Percentiles rank a stretch among this genome's conserved stretches.
These are phyloP conservation scores for Himalopsyche kuldschensis DNA, from an alignment of 2,888 invertebrate species.

Conservation along the genomic window DNA sequence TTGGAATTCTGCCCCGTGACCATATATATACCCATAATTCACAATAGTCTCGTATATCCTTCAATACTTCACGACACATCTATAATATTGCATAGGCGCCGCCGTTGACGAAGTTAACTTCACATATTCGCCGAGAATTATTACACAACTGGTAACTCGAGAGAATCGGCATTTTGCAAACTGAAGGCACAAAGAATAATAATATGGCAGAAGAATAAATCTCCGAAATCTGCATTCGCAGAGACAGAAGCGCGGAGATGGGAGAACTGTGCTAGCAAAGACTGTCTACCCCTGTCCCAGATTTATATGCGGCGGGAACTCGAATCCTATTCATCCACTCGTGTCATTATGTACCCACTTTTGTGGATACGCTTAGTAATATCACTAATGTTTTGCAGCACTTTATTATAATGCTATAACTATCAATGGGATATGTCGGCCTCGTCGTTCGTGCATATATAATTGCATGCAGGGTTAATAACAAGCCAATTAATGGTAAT, in stretches of 20 bases:
- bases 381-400: neutral
- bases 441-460: too few relatives aligned
- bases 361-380: neutral
- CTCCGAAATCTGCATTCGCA: neutral
- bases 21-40: too few relatives aligned
- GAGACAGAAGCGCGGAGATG: neutral
- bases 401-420: neutral
- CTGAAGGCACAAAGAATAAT: neutral
- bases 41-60: too few relatives aligned
- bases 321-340: neutral
- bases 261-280: neutral
- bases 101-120: neutral
- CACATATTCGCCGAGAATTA: neutral
- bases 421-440: too few relatives aligned
- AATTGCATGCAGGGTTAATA: too few relatives aligned
- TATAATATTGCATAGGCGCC: too few relatives aligned
- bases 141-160: neutral
- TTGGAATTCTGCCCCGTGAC: too few relatives aligned
- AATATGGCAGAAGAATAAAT: neutral
- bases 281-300: neutral
- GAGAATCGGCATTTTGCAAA: neutral
- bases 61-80: too few relatives aligned
- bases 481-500: too few relatives aligned
- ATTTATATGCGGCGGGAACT: neutral
- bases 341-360: neutral